phyloP scores from a whole-genome alignment of 2,113 vertebrate genomes.

The Chloropsis hardwickii region DNA sequence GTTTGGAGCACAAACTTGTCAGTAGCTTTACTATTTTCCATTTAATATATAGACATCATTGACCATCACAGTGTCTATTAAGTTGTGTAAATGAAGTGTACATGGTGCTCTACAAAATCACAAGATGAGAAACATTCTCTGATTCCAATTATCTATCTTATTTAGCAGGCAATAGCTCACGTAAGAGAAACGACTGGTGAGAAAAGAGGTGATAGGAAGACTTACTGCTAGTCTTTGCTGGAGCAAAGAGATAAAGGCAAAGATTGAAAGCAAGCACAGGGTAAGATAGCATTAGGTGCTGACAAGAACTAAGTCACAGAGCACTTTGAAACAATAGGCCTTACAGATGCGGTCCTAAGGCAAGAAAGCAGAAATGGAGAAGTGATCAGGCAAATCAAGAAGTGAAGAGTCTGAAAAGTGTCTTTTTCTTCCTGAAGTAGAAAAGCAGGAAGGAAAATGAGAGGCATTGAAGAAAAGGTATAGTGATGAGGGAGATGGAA shows the following conservation, averaged over 20 bases:
- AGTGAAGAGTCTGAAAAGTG: not conserved
- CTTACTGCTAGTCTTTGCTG: not conserved
- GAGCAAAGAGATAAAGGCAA: not conserved
- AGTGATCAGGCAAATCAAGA: not conserved
- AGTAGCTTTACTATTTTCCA: not conserved
- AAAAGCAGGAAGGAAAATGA: not conserved
- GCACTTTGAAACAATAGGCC: not conserved
- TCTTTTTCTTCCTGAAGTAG: not conserved
- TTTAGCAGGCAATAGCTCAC: not conserved
- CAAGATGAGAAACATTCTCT: not conserved
- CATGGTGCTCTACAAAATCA: not conserved
- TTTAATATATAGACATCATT: not conserved
- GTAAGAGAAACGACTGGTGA: not conserved
- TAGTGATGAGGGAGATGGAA: not conserved
- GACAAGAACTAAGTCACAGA: not conserved
- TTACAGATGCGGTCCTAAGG: not conserved
- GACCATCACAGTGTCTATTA: not conserved
- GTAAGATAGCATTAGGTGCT: not conserved
- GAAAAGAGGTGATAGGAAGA: not conserved
- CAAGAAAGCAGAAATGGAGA: not conserved
- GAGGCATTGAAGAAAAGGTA: not conserved
- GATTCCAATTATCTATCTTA: not conserved
- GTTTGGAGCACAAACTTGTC: not conserved
- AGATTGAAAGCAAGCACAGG: not conserved
- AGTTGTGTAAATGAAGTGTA: not conserved